Base-by-base conservation (phyloP, 2,113 vertebrate genomes). In the Nesogale talazaci region DNA sequence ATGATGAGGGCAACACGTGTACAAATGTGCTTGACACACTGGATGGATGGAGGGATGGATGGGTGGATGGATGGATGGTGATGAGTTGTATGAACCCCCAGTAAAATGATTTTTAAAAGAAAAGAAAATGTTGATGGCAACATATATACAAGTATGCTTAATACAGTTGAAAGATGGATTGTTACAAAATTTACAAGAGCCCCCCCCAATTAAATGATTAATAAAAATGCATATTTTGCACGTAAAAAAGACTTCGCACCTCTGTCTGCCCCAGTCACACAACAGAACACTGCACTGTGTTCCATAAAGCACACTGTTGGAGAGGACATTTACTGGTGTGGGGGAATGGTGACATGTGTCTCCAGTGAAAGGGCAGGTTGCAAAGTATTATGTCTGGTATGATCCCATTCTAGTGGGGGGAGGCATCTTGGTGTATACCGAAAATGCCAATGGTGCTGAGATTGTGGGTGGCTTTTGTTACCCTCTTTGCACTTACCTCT, bases 351-450 rank as follows among this genome's bases (percentile, higher is more conserved):
- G 82, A 27, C 31, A 25, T 86, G 76, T 85, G 91, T 93, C 93
- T 91, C 90, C 72, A 85, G 86, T 80, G 94, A 80, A 91, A 92
- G 88, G 91, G 57, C 86, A 93, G 63, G 86, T 56, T 88, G 46
- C 74, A 65, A 91, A 95, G 85, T 72, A 81, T 83, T 52, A 65
- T 20, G n/a, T 77, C 31, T 11, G 23, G 57, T 69, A 15, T 3
- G 20, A 79, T 80, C 86, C 83, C 63, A 6, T 65, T 93, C 88
- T 88, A 23, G 11, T n/a, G 83, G 31, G 15, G 34, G 31, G 19
- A n/a, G 40, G 82, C 65, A 74, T 61, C 80, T 77, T 46, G 17
- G 52, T 59, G 2, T 31, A 69, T 16, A 65, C 46, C 38, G 85
- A 77, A 57, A 79, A 79, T 86, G 40, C 75, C 74, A 84, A 31